Base-by-base conservation (phyloP, 2,888 invertebrate genomes). In the Aethes cnicana region DNA sequence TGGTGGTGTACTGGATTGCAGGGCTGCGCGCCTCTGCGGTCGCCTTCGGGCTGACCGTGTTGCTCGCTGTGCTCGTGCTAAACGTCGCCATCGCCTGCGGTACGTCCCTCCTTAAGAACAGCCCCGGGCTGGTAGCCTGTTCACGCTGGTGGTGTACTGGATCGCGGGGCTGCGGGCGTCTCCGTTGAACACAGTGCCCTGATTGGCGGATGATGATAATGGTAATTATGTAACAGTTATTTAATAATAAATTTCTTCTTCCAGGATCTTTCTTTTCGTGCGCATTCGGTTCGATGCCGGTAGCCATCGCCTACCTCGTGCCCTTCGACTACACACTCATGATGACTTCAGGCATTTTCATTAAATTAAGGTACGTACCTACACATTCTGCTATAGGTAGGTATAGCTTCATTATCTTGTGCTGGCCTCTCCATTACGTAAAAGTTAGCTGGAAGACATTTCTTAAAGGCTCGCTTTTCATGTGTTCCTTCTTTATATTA, bases 51-150 rank as follows among this genome's bases (percentile, higher is more conserved):
- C 91, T 94, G 66, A 95, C 96, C 0, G 83, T 93, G 18, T 78
- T 94, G 54, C 87, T 94, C 12, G 89, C 94, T n/a, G 92, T 94
- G 56, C 78, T 96, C 61, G 95, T 96, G 35, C 94, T 96, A 81
- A 96, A 96, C 72, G 95, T 95, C 4, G 94, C 97, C n/a, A 94
- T 95, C 26, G 94, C 96, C 20, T 96, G 96, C 74, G 97, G 96
- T 94, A 81, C 88, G 85, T n/a, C 2, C 2, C n/a, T n/a, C n/a
- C n/a, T n/a, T n/a, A n/a, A n/a, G n/a, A n/a, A n/a, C n/a, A n/a
- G n/a, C n/a, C n/a, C n/a, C n/a, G n/a, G n/a, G n/a, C n/a, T n/a
- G n/a, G n/a, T n/a, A n/a, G n/a, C n/a, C n/a, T n/a, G n/a, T n/a
- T n/a, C 23, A 23, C 7, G 2, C 2, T 23, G 2, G 8, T 23